Conservation (phyloP, 2,797 vertebrate genomes). For the Macropodus opercularis region DNA sequence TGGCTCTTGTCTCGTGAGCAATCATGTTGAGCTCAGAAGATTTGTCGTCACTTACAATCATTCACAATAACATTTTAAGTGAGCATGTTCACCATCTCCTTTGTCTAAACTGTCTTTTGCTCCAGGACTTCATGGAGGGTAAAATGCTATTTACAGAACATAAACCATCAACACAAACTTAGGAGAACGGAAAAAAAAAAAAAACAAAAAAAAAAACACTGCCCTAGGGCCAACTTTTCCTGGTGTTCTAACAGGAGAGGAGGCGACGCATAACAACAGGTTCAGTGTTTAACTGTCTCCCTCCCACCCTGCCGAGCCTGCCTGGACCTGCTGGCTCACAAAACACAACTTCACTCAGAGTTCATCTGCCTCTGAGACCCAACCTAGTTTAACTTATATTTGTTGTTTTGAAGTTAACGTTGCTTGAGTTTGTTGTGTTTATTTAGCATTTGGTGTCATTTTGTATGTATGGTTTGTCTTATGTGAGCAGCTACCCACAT, state of each 20-base stretch:
- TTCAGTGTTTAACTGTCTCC: slow-evolving; percentile 53
- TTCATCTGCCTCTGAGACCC: slow-evolving; percentile 17
- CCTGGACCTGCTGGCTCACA: slow-evolving; percentile 53
- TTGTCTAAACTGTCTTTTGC: slow-evolving; percentile 62
- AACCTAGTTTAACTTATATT: neutral
- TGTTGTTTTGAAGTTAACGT: neutral
- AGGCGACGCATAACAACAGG: slow-evolving; percentile 60
- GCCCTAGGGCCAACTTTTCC: slow-evolving; percentile 47
- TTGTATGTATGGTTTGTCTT: neutral
- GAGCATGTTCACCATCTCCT: slow-evolving; percentile 46
- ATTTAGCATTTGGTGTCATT: slow-evolving; percentile 3
- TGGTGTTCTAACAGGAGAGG: slow-evolving; percentile 64
- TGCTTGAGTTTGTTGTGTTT: neutral
- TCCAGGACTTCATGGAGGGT: slow-evolving; percentile 42
- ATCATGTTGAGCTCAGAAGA: slow-evolving; percentile 32
- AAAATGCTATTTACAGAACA: slow-evolving; percentile 55
- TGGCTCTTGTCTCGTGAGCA: slow-evolving; percentile 25
- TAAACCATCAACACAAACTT: slow-evolving; percentile 71
- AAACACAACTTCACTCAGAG: slow-evolving; percentile 35
- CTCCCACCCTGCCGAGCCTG: slow-evolving; percentile 47
- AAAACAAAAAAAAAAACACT: slow-evolving; percentile 22
- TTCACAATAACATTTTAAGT: slow-evolving; percentile 19
- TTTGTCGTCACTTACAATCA: slow-evolving; percentile 32
- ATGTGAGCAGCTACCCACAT: neutral
- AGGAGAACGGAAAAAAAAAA: too few species aligned